Evolutionary conservation across 2,888 invertebrate species (phyloP).

Genomic region (Agrochola lychnidis): DNA sequence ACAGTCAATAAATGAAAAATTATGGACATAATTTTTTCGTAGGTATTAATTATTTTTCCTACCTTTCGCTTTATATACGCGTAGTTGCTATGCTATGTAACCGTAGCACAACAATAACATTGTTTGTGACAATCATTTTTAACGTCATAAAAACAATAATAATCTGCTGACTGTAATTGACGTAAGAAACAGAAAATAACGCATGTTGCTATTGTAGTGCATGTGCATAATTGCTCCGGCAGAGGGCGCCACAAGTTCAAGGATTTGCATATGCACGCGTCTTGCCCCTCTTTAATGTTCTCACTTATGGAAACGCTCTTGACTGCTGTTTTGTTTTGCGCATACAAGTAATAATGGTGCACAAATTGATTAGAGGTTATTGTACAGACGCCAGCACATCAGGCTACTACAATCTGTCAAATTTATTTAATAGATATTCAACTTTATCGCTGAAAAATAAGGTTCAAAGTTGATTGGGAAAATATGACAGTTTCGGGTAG

Average conservation of each 20-base stretch:
- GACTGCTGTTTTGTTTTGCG: neutral
- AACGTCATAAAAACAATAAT: neutral
- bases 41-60: neutral
- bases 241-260: conserved; percentile 60
- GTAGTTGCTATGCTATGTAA: no score
- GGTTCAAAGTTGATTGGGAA: no score
- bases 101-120: neutral
- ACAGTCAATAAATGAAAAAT: neutral
- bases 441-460: no score
- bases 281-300: conserved; percentile 30
- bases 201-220: neutral
- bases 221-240: neutral
- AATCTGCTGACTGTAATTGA: neutral
- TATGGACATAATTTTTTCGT: neutral
- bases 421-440: no score
- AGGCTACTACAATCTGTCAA: no score
- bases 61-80: neutral
- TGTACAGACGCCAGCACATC: no score
- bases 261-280: conserved; percentile 32
- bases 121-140: neutral
- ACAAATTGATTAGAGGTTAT: neutral
- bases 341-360: neutral
- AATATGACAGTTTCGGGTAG: no score
- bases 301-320: neutral
- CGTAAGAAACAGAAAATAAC: neutral